Base-by-base conservation (phyloP, 1,140 invertebrate genomes). In the Drosophila seguyi region DNA sequence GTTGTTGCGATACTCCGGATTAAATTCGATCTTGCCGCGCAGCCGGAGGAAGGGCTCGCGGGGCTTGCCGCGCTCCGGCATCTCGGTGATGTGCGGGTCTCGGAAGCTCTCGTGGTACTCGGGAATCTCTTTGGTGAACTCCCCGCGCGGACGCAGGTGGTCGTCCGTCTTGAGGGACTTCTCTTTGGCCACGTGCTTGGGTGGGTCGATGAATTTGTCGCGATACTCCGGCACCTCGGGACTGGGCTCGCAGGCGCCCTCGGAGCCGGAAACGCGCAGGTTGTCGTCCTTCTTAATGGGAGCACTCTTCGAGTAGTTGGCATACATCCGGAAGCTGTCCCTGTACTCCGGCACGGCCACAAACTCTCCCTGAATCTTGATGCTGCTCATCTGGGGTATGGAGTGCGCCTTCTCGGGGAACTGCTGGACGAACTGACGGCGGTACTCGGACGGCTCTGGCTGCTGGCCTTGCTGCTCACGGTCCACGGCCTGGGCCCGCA, bases 21-120 rank as follows among this genome's bases (percentile, higher is more conserved):
- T 92, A 65, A 92, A 92, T 77, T 92, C 92, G 52, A 92, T 91
- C 69, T 92, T 92, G 41, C 92, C 92, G 20, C 90, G 81, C 11
- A 92, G 78, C 0, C 87, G 87, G 3, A 92, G 58, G 5, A 84
- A 91, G 4, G 92, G 91, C 34, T 92, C 88, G 0, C 92, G 75
- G 13, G 90, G 79, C 61, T 92, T 92, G 6, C 92, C 90, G 16
- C 90, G 79, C 68, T 92, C 91, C 29, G 92, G 92, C 80, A 92
- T 86, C 41, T 91, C 80, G 65, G 78, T 92, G 55, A 92, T 80
- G 22, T 92, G 85, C 10, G 91, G 91, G 73, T 92, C 92, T 52
- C 86, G 91, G 83, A 92, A 92, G 79, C 92, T 92, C 79, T 92
- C 92, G 59, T 82, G 81, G 63, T 92, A 92, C 56, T 92, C 92